These are phyloP conservation scores for Mastomys coucha DNA, from an alignment of 2,113 vertebrate genomes.

Conservation along the genomic window DNA sequence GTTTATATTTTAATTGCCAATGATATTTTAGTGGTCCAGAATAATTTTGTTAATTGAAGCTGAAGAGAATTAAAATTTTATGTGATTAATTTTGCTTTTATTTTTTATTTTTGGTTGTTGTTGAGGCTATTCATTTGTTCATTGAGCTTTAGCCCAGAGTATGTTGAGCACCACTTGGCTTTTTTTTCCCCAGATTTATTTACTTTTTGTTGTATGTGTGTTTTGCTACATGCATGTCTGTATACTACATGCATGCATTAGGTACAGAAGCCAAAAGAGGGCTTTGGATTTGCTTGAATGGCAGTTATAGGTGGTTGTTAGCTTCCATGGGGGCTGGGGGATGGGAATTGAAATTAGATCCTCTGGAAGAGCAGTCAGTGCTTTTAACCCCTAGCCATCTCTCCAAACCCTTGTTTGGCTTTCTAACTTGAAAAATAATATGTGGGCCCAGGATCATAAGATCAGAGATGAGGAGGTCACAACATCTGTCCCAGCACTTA, in stretches of 20 bases:
- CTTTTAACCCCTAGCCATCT: background rate
- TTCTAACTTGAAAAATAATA: background rate
- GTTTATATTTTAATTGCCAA: constrained; percentile 44
- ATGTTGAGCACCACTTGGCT: background rate
- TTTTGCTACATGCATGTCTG: background rate
- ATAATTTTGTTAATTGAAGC: constrained; percentile 31
- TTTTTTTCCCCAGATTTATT: background rate
- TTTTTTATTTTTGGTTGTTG: background rate
- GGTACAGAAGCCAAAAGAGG: background rate
- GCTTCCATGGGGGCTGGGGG: background rate
- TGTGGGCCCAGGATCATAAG: too few species aligned
- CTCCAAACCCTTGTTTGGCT: background rate
- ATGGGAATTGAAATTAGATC: background rate
- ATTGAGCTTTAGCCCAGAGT: background rate
- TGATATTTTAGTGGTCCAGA: constrained; percentile 32
- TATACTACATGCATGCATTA: background rate
- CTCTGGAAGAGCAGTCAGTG: background rate
- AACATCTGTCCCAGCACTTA: too few species aligned
- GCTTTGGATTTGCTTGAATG: background rate
- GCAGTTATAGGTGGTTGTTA: background rate
- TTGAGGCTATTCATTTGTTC: background rate
- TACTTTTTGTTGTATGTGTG: background rate
- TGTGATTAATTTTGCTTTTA: background rate
- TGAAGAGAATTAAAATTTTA: constrained; percentile 42
- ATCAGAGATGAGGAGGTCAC: too few species aligned